These are phyloP conservation scores for Osmerus eperlanus DNA, from an alignment of 2,113 vertebrate genomes.

Conservation along the genomic window DNA sequence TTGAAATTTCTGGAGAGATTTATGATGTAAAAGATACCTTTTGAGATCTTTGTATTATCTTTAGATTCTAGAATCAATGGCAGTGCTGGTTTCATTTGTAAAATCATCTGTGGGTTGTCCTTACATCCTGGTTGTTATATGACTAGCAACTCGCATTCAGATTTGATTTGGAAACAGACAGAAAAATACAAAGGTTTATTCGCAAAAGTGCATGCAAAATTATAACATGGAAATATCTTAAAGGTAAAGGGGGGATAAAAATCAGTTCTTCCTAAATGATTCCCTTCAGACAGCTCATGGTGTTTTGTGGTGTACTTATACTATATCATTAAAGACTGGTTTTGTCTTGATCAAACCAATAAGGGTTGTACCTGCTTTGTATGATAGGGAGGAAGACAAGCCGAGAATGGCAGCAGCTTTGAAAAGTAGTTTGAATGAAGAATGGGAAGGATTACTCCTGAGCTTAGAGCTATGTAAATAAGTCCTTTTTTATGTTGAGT, in stretches of 20 bases:
- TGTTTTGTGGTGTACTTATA: constrained; percentile 92
- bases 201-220: constrained; percentile 75
- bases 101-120: constrained; percentile 83
- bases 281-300: constrained; percentile 92
- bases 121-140: constrained; percentile 80
- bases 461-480: constrained; percentile 97
- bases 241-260: constrained; percentile 80
- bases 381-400: constrained; percentile 50
- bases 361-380: constrained; percentile 75
- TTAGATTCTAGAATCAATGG: constrained; percentile 81
- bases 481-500: constrained; percentile 78
- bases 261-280: constrained; percentile 96
- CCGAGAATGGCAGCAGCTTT: constrained; percentile 50
- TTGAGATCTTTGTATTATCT: constrained; percentile 89
- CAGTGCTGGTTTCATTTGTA: constrained; percentile 91
- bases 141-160: constrained; percentile 78
- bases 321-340: constrained; percentile 87
- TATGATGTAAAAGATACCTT: constrained; percentile 87
- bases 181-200: constrained; percentile 69
- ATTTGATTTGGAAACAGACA: constrained; percentile 74
- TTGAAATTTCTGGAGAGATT: constrained; percentile 88
- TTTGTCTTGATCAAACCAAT: constrained; percentile 83
- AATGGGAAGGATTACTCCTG: constrained; percentile 82
- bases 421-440: constrained; percentile 72
- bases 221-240: constrained; percentile 64